Evolutionary conservation across 2,888 invertebrate species (phyloP).

Genomic region (Brenthis ino): DNA sequence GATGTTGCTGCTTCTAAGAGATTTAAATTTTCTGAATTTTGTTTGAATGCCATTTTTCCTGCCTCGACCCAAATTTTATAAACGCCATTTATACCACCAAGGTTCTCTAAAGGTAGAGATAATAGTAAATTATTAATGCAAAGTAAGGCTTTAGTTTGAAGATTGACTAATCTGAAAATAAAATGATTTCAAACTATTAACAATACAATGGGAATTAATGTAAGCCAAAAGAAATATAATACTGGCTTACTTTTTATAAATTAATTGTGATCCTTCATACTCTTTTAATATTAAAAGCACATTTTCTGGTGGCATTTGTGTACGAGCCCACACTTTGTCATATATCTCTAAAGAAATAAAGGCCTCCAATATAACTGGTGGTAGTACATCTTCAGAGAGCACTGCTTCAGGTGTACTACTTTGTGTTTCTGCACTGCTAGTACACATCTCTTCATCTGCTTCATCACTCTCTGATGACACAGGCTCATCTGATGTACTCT

Average conservation of each 20-base stretch:
- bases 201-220: neutral
- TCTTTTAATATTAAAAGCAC: constrained; percentile 78
- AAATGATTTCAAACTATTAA: constrained; percentile 1
- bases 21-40: constrained; percentile 72
- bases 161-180: constrained; percentile 71
- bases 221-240: neutral
- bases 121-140: constrained; percentile 87
- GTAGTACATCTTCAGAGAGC: constrained; percentile 74
- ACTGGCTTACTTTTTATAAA: constrained; percentile 75
- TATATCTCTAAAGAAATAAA: constrained; percentile 83
- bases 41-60: constrained; percentile 84
- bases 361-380: constrained; percentile 83
- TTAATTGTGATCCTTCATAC: constrained; percentile 69
- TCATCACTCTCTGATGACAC: neutral
- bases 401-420: constrained; percentile 46
- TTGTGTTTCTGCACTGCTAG: constrained; percentile 57
- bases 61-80: constrained; percentile 86
- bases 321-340: constrained; percentile 82
- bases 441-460: constrained; percentile 65
- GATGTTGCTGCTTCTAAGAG: constrained; percentile 87
- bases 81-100: constrained; percentile 84
- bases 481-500: constrained; percentile 44
- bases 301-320: constrained; percentile 79
- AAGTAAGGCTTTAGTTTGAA: constrained; percentile 85
- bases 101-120: constrained; percentile 82